Evolutionary conservation across 2,113 vertebrate genomes (phyloP).

Genomic region (Cynopterus brachyotis): DNA sequence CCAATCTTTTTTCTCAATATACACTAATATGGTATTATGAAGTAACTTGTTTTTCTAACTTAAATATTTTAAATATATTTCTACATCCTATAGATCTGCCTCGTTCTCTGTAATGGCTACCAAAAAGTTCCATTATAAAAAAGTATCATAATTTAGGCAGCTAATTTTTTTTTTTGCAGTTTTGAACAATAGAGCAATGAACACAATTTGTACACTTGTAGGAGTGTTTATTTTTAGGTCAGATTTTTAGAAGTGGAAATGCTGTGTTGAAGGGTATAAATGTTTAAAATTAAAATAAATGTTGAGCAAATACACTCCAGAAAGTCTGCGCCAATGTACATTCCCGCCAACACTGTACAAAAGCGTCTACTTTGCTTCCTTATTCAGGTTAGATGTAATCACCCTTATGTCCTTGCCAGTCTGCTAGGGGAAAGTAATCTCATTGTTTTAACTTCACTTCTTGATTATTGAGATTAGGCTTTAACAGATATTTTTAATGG

Average conservation of each 20-base stretch:
- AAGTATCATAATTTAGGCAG: not conserved
- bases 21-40: not conserved
- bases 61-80: conserved; percentile 13
- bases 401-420: not conserved
- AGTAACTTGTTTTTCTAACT: not conserved
- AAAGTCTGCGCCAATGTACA: not conserved
- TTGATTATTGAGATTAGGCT: not conserved
- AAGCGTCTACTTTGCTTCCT: not conserved
- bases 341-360: not conserved
- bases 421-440: not conserved
- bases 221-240: not conserved
- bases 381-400: not conserved
- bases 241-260: not conserved
- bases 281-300: not conserved
- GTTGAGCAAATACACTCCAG: not conserved
- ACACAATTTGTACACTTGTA: not conserved
- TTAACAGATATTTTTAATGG: not conserved
- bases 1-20: not conserved
- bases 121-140: not conserved
- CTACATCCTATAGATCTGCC: not conserved
- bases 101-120: not conserved
- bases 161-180: not conserved
- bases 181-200: not conserved
- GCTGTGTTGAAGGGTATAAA: not conserved
- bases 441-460: conserved; percentile 20